A percentile compares a stretch with the other conserved stretches of the same genome.
Evolutionary conservation across 23 tunicate genomes (phyloP).

Genomic region (Phallusia fumigata): DNA sequence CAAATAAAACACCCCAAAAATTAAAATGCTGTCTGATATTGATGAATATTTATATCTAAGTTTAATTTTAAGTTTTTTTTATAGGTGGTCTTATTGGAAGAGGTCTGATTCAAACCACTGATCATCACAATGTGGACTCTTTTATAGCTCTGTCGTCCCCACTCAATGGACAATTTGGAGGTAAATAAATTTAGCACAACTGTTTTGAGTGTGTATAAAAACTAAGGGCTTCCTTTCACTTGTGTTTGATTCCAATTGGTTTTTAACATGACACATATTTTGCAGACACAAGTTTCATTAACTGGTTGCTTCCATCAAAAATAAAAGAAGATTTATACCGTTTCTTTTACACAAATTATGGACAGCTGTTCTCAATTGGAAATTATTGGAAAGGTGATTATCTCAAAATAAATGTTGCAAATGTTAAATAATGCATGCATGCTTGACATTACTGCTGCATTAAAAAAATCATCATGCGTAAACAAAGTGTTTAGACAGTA

Average conservation of each 20-base stretch:
- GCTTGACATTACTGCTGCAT: too few relatives aligned
- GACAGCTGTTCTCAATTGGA: slow-evolving; percentile 81
- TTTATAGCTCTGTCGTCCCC: slow-evolving; percentile 84
- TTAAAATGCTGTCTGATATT: too few relatives aligned
- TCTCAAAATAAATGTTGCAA: background rate
- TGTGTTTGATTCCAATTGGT: background rate
- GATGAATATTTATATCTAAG: too few relatives aligned
- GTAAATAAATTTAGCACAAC: slow-evolving; percentile 7
- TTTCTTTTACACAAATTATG: slow-evolving; percentile 61
- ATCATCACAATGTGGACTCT: slow-evolving; percentile 60
- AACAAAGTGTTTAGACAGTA: too few relatives aligned
- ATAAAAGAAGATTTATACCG: slow-evolving; percentile 71
- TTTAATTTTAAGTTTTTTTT: background rate
- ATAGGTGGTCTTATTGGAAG: slow-evolving; percentile 73
- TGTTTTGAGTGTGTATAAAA: background rate
- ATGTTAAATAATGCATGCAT: too few relatives aligned
- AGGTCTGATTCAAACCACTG: slow-evolving; percentile 62
- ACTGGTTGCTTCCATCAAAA: slow-evolving; percentile 48
- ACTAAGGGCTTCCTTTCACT: background rate
- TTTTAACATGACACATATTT: background rate
- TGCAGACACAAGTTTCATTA: slow-evolving; percentile 68
- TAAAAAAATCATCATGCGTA: too few relatives aligned
- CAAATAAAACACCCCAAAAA: too few relatives aligned
- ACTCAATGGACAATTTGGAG: slow-evolving; percentile 93
- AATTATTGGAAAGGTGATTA: slow-evolving; percentile 92